Evolutionary conservation across 2,113 vertebrate species (phyloP).

Genomic region (Sminthopsis crassicaudata): DNA sequence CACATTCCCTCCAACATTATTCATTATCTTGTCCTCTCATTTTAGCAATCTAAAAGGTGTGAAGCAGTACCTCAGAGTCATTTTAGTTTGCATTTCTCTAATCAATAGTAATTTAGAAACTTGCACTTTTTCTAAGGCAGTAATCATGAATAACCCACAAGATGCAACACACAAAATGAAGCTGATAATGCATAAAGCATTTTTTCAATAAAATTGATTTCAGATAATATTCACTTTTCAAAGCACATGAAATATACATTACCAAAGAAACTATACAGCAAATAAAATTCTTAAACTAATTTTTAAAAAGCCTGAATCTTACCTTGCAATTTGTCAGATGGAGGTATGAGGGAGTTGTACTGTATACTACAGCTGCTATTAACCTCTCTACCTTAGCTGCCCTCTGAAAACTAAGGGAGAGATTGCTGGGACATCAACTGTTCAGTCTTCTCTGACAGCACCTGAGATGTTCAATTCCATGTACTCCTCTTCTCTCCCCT

Average conservation of each 20-base stretch:
- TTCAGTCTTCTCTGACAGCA: not conserved
- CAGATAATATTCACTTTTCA: not conserved
- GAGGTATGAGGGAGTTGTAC: not conserved
- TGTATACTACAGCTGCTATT: not conserved
- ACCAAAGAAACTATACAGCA: not conserved
- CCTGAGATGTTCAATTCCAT: not conserved
- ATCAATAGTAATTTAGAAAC: too few relatives aligned
- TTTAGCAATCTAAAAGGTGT: too few relatives aligned
- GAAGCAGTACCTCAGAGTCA: too few relatives aligned
- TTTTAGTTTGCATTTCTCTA: too few relatives aligned
- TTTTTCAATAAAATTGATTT: not conserved
- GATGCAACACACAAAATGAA: not conserved
- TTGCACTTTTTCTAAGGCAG: not conserved
- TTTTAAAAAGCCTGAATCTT: not conserved
- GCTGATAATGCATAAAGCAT: not conserved
- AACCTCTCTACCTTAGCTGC: not conserved
- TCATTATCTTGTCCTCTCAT: too few relatives aligned
- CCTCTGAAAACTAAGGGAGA: not conserved
- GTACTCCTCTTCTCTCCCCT: not conserved
- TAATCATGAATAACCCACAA: not conserved
- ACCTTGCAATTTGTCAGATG: not conserved
- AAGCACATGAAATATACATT: not conserved
- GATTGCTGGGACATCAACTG: not conserved
- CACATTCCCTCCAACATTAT: too few relatives aligned
- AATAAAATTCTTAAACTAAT: not conserved